These are phyloP conservation scores for Trileptium ribeirensis DNA, from an alignment of 2,888 invertebrate genomes.

Conservation along the genomic window DNA sequence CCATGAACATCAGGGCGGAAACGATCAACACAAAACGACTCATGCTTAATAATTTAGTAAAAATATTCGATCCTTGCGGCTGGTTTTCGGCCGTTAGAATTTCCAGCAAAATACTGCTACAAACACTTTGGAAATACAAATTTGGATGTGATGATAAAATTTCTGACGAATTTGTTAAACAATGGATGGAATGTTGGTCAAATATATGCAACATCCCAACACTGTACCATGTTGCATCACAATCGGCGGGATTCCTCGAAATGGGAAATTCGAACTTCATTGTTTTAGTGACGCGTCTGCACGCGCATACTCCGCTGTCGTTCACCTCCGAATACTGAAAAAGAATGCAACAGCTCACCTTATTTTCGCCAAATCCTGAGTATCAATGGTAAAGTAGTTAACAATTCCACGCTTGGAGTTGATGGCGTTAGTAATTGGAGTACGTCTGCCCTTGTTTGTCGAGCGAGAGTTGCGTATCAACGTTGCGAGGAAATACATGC, in stretches of 20 bases:
- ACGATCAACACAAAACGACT: not conserved
- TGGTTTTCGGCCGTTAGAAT: not conserved
- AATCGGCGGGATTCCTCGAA: too few relatives aligned
- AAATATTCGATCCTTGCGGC: not conserved
- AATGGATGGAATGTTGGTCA: too few relatives aligned
- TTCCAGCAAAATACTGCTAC: not conserved
- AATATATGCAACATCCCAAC: too few relatives aligned
- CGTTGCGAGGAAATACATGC: not conserved
- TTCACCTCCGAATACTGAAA: not conserved
- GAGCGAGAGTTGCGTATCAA: not conserved
- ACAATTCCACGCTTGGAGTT: not conserved
- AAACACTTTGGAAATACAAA: not conserved
- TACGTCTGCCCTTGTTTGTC: not conserved
- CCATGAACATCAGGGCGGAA: not conserved
- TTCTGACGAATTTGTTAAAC: too few relatives aligned
- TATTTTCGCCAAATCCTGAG: not conserved
- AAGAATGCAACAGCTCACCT: not conserved
- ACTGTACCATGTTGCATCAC: too few relatives aligned
- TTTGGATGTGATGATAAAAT: not conserved
- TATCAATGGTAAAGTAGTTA: not conserved
- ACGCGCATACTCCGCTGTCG: not conserved
- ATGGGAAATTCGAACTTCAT: too few relatives aligned
- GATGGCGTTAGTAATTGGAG: not conserved
- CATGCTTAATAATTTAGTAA: not conserved
- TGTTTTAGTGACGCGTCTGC: not conserved